Evolutionary conservation across 2,797 vertebrate genomes (phyloP).

Genomic region (Trematomus bernacchii): DNA sequence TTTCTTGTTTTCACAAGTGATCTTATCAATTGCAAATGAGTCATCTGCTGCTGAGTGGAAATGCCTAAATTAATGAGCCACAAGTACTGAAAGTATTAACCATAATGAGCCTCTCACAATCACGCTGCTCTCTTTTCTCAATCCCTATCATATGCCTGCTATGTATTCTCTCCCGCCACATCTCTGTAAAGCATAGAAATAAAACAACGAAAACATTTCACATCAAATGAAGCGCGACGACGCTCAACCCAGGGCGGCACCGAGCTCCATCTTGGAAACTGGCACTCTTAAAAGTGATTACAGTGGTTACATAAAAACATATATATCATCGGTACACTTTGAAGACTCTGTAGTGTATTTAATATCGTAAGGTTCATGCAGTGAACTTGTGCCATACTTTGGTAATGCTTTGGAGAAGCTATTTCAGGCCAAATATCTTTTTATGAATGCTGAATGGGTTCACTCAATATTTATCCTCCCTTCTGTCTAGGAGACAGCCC

Average conservation of each 20-base stretch:
- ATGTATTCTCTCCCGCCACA: conserved; percentile 58
- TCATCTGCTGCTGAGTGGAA: conserved; percentile 63
- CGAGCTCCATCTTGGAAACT: conserved; percentile 47
- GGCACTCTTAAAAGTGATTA: conserved; percentile 43
- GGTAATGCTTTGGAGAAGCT: conserved; percentile 27
- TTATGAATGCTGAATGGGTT: conserved; percentile 66
- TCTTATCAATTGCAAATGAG: conserved; percentile 60
- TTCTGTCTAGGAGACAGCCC: conserved; percentile 58
- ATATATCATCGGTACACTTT: conserved; percentile 31
- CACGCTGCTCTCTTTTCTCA: conserved; percentile 65
- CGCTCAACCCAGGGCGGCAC: conserved; percentile 53
- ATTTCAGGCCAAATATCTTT: conserved; percentile 51
- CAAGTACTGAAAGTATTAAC: conserved; percentile 66
- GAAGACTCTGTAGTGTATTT: conserved; percentile 28
- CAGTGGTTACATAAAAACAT: conserved; percentile 17
- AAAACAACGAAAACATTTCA: conserved; percentile 75
- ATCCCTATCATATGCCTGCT: conserved; percentile 65
- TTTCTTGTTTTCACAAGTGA: conserved; percentile 46
- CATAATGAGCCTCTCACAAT: conserved; percentile 71
- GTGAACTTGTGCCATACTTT: not conserved
- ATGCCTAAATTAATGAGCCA: conserved; percentile 60
- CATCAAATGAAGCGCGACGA: conserved; percentile 67
- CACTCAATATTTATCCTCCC: conserved; percentile 56
- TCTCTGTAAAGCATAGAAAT: conserved; percentile 64
- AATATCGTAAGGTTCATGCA: not conserved